Percentiles rank a stretch among this genome's conserved stretches.
These are phyloP conservation scores for Antigone vipio DNA, from an alignment of 2,113 vertebrate genomes.

Conservation along the genomic window DNA sequence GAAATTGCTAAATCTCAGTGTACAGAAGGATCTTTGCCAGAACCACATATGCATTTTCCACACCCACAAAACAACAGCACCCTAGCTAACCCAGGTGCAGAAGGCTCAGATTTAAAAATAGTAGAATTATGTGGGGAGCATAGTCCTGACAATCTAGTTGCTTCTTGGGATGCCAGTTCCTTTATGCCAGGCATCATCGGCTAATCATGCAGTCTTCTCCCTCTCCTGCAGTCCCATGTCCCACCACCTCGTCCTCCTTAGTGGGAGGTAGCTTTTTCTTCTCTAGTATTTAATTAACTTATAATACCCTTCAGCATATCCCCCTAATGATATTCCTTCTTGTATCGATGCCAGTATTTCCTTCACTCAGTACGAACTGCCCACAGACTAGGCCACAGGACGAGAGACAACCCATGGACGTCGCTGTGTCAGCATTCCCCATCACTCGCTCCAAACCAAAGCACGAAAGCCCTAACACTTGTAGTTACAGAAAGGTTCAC, in stretches of 20 bases:
- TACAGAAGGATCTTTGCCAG: not conserved
- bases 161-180: not conserved
- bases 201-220: not conserved
- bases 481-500: not conserved
- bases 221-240: rapidly evolving
- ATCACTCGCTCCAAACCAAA: not conserved
- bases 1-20: not conserved
- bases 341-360: not conserved
- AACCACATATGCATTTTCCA: rapidly evolving
- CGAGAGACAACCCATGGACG: rapidly evolving
- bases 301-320: rapidly evolving
- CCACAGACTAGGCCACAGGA: not conserved
- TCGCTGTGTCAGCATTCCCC: not conserved
- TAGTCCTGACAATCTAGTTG: rapidly evolving
- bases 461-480: not conserved
- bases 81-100: not conserved
- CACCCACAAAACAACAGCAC: not conserved
- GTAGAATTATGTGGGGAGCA: not conserved
- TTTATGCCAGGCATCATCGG: not conserved
- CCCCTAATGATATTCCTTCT: not conserved
- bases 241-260: not conserved
- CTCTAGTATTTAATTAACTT: not conserved
- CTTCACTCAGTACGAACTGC: not conserved
- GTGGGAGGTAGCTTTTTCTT: not conserved
- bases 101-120: not conserved